Base-by-base conservation (phyloP, 2,888 invertebrate genomes). In the Teleogryllus oceanicus region DNA sequence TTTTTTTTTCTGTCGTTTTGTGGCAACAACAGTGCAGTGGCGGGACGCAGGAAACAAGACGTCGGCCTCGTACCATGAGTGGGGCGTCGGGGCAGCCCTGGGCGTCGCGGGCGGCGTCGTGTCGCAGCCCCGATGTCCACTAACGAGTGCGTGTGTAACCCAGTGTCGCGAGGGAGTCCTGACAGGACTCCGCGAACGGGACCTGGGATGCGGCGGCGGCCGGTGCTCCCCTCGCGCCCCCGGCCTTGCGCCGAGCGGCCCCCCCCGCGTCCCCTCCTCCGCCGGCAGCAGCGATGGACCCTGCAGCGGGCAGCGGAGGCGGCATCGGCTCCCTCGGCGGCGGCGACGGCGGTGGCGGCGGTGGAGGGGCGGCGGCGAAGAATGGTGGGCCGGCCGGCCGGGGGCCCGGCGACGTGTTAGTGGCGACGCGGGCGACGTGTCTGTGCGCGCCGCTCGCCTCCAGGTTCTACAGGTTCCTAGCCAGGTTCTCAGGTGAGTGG, bases 401-500 rank as follows among this genome's bases (percentile, higher is more conserved):
- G 77, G 49, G 49, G 11, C 77, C 77, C 50, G 77, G 37, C 49
- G 75, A 75, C 75, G 75, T 75, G 20, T 62, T 79, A 18, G 75
- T 78, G 37, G 77, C 77, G 49, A 80, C 75, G 49, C 75, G 79
- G 78, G 78, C 80, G 75, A 78, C 79, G 74, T 81, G 81, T 75
- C 78, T 80, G 76, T 80, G 77, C 75, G 84, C 84, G 81, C 84
- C 85, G 83, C 84, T 85, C 83, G 84, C 85, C 83, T 84, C 86
- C 84, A 85, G 85, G 83, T 86, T 86, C 86, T 84, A 86, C 83
- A 84, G 86, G 86, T 90, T 90, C 88, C 88, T 90, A 87, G 89
- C 89, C 86, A 89, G 90, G 87, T 89, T 90, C 86, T 90, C 90
- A 89, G 90, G 90, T 90, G 87, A 89, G 89, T 87, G 85, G 84